Conservation (phyloP, 2,888 invertebrate genomes). For the Noctua pronuba region DNA sequence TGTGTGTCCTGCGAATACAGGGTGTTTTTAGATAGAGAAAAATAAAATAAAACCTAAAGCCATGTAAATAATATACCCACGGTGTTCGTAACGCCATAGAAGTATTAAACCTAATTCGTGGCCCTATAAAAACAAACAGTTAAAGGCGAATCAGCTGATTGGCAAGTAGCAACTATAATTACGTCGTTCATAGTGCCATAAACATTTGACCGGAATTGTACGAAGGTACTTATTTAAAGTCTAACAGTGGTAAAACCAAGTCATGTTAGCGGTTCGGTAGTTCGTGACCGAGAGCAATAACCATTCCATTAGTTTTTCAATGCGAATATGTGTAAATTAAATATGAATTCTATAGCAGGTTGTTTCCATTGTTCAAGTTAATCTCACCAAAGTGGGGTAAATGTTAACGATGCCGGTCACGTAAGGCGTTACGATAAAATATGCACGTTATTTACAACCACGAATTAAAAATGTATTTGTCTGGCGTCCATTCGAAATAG, state of each 20-base stretch:
- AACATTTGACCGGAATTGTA: conserved; percentile 80
- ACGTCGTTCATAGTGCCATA: conserved; percentile 74
- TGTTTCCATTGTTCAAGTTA: conserved; percentile 73
- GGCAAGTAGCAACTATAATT: conserved; percentile 76
- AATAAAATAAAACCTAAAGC: neutral
- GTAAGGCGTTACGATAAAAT: conserved; percentile 64
- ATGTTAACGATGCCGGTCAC: conserved; percentile 72
- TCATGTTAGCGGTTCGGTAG: conserved; percentile 77
- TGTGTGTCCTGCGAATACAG: neutral
- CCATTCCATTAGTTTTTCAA: conserved; percentile 81
- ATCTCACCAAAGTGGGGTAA: conserved; percentile 69
- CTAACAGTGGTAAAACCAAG: conserved; percentile 71
- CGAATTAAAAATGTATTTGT: conserved; percentile 52
- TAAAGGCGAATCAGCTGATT: conserved; percentile 73
- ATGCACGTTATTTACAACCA: conserved; percentile 42
- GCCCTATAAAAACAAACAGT: conserved; percentile 41
- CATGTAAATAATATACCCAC: neutral
- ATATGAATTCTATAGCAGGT: conserved; percentile 72
- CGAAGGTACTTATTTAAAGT: conserved; percentile 38
- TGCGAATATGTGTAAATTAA: conserved; percentile 80
- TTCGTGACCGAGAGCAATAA: conserved; percentile 84
- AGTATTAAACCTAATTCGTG: conserved; percentile 11
- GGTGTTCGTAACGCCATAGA: conserved; percentile 2
- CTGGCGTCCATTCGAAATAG: conserved; percentile 40
- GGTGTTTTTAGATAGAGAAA: neutral